These are phyloP conservation scores for Narcine bancroftii DNA, from an alignment of 2,113 vertebrate genomes.

Conservation along the genomic window DNA sequence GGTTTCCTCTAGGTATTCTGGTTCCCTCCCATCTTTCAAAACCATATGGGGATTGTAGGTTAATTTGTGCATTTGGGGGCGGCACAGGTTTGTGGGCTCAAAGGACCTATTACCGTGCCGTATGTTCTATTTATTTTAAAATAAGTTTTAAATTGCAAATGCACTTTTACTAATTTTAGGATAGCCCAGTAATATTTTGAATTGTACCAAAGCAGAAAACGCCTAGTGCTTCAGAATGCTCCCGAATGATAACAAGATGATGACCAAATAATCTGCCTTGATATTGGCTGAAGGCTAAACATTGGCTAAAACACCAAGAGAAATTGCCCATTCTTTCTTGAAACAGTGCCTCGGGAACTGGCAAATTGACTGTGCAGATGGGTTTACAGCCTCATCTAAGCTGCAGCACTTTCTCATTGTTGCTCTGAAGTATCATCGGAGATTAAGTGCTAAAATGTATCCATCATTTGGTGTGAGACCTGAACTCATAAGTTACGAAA, in stretches of 20 bases:
- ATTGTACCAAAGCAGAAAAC: background rate
- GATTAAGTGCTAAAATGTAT: background rate
- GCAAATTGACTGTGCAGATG: background rate
- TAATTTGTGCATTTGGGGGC: too few species aligned
- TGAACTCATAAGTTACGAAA: background rate
- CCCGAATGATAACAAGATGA: background rate
- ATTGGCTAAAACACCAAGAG: background rate
- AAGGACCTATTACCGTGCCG: too few species aligned
- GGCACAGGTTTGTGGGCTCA: too few species aligned
- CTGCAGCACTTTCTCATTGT: background rate
- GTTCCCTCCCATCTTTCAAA: too few species aligned
- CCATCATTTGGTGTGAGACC: too few species aligned
- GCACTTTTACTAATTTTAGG: background rate
- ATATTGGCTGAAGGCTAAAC: background rate
- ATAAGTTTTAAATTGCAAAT: background rate
- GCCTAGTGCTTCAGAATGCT: background rate
- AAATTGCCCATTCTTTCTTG: background rate
- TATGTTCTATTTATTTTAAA: too few species aligned
- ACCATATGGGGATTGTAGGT: too few species aligned
- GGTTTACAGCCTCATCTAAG: background rate
- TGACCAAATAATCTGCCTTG: background rate
- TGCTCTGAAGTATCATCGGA: background rate
- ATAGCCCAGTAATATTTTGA: background rate
- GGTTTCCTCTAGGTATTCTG: too few species aligned
- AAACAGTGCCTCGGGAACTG: background rate